Evolutionary conservation across 1,140 invertebrate genomes (phyloP).

Genomic region (Tribolium castaneum): DNA sequence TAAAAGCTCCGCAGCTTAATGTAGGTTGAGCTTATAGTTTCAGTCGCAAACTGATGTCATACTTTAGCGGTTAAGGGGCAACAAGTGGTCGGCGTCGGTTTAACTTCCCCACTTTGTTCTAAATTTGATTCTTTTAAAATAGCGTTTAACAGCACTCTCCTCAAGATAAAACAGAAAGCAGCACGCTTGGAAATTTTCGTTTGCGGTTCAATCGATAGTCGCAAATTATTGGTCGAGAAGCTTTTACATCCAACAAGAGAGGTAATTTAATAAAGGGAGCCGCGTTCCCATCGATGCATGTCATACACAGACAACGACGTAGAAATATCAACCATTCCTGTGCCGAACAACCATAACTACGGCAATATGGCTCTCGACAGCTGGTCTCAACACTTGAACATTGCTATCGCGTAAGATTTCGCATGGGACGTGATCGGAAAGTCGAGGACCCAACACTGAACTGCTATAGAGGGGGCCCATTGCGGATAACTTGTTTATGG

Average conservation of each 20-base stretch:
- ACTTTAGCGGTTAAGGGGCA: conserved; percentile 32
- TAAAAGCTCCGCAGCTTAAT: conserved; percentile 25
- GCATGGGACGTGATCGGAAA: conserved; percentile 40
- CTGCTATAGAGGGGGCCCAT: conserved; percentile 1
- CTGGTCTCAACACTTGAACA: conserved; percentile 45
- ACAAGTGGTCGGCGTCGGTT: conserved; percentile 23
- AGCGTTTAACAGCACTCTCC: background rate
- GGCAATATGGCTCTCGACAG: conserved; percentile 36
- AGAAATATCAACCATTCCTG: conserved; percentile 9
- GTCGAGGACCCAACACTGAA: background rate
- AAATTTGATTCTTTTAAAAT: conserved; percentile 25
- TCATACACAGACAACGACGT: background rate
- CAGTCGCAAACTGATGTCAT: conserved; percentile 34
- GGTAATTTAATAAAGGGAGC: conserved; percentile 26
- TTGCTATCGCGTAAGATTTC: conserved; percentile 42
- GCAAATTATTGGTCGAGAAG: conserved; percentile 7
- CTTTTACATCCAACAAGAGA: conserved; percentile 13
- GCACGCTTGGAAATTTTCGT: background rate
- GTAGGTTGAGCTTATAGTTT: conserved; percentile 27
- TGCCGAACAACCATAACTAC: conserved; percentile 13
- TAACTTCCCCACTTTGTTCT: conserved; percentile 20
- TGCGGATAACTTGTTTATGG: conserved; percentile 29
- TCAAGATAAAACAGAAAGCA: background rate
- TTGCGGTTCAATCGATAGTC: background rate
- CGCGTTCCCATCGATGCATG: conserved; percentile 12